Percentiles rank a stretch among this genome's conserved stretches.
Conservation (phyloP, 2,113 vertebrate genomes). For the Anarrhichthys ocellatus region DNA sequence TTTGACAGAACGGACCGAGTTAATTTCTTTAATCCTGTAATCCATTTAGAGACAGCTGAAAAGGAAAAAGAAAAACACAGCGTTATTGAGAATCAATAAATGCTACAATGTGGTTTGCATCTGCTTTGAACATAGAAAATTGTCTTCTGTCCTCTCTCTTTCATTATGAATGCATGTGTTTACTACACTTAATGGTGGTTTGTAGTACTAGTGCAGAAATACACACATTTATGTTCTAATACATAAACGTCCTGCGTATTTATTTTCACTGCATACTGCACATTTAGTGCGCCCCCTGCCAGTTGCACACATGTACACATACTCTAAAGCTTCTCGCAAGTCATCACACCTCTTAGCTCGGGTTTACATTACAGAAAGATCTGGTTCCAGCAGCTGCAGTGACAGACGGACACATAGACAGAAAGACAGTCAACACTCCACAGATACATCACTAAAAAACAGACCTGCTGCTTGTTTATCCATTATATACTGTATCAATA, state of each 20-base stretch:
- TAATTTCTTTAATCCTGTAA: neutral
- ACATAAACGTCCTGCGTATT: constrained; percentile 9
- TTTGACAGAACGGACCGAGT: neutral
- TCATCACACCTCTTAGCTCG: constrained; percentile 70
- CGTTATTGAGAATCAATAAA: constrained; percentile 32
- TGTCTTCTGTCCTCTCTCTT: neutral
- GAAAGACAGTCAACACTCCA: constrained; percentile 38
- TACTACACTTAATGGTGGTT: neutral
- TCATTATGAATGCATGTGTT: constrained; percentile 20
- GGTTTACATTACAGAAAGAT: constrained; percentile 71
- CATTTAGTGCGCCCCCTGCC: constrained; percentile 26
- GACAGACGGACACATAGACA: constrained; percentile 37
- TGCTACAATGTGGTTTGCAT: constrained; percentile 6
- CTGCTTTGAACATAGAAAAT: neutral
- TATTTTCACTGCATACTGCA: constrained; percentile 5
- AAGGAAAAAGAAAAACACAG: neutral
- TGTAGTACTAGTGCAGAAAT: neutral
- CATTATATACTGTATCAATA: neutral
- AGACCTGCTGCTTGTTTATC: neutral
- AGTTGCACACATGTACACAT: constrained; percentile 41
- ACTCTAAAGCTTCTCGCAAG: constrained; percentile 51
- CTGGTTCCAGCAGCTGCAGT: constrained; percentile 68
- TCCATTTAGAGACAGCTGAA: constrained; percentile 8
- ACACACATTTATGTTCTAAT: neutral
- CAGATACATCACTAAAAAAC: constrained; percentile 18